These are phyloP conservation scores for Drosophila sordidapex DNA, from an alignment of 2,888 invertebrate genomes.

Conservation along the genomic window DNA sequence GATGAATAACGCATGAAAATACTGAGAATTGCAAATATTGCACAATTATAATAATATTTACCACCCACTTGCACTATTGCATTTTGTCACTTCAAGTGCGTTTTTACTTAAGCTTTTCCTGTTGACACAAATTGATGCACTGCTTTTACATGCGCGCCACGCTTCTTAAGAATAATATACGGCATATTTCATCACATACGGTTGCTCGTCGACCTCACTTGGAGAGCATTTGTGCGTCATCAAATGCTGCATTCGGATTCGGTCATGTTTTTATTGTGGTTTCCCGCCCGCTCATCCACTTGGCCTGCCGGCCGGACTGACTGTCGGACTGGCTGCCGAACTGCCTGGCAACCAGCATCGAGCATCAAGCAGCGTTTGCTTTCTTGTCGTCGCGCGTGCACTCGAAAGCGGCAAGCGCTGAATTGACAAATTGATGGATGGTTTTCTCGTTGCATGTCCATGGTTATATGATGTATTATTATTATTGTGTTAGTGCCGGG, in stretches of 20 bases:
- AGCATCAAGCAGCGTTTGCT: constrained; percentile 23
- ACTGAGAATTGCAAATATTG: constrained; percentile 6
- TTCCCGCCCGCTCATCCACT: constrained; percentile 6
- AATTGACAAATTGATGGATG: constrained; percentile 79
- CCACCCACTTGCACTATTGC: constrained; percentile 10
- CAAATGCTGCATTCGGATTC: constrained; percentile 35
- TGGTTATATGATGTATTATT: constrained; percentile 72
- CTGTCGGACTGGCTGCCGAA: too few species aligned
- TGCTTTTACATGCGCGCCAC: constrained; percentile 1
- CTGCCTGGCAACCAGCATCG: constrained; percentile 2
- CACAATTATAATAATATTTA: constrained; percentile 21
- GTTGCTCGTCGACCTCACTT: constrained; percentile 25
- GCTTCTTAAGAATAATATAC: constrained; percentile 31
- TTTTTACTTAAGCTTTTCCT: constrained; percentile 1
- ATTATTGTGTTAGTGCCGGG: constrained; percentile 27
- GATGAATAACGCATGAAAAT: constrained; percentile 7
- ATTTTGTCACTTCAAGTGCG: background rate
- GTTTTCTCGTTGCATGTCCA: constrained; percentile 45
- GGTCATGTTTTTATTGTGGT: constrained; percentile 38
- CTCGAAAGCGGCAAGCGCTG: constrained; percentile 66
- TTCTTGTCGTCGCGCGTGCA: constrained; percentile 39
- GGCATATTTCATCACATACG: constrained; percentile 37
- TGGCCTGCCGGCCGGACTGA: background rate
- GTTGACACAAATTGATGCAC: constrained; percentile 20
- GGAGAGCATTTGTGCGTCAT: constrained; percentile 42